Conservation (phyloP, 1,140 invertebrate species). For the Leptopilina boulardi region DNA sequence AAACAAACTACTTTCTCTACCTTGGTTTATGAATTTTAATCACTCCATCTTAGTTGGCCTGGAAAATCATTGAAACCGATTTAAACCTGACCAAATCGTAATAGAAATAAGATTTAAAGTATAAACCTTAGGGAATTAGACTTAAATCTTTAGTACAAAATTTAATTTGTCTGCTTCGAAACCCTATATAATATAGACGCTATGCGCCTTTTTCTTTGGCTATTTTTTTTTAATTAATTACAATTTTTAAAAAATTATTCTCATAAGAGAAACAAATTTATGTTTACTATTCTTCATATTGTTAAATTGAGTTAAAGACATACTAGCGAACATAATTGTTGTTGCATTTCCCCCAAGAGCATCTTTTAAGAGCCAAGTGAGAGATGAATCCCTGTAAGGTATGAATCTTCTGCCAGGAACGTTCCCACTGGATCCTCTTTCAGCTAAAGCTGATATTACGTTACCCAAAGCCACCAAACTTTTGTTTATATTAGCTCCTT, state of each 20-base stretch:
- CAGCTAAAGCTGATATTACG: slow-evolving; percentile 86
- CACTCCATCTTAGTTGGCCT: slow-evolving; percentile 63
- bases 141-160: too few species aligned
- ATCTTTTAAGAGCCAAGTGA: slow-evolving; percentile 85
- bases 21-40: slow-evolving; percentile 67
- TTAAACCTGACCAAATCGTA: slow-evolving; percentile 44
- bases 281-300: too few species aligned
- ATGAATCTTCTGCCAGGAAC: slow-evolving; percentile 77
- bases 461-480: slow-evolving; percentile 87
- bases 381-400: slow-evolving; percentile 84
- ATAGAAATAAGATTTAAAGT: neutral
- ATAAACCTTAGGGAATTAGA: too few species aligned
- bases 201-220: too few species aligned
- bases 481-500: slow-evolving; percentile 89
- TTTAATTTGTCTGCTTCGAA: too few species aligned
- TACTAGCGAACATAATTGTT: slow-evolving; percentile 82
- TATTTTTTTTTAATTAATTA: neutral
- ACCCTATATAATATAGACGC: too few species aligned
- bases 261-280: too few species aligned
- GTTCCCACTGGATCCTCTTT: slow-evolving; percentile 72
- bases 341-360: slow-evolving; percentile 81
- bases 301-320: slow-evolving; percentile 57
- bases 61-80: slow-evolving; percentile 67
- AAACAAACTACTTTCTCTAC: slow-evolving; percentile 47
- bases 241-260: neutral